Evolutionary conservation across 2,797 vertebrate species (phyloP).

Genomic region (Argentina silus): DNA sequence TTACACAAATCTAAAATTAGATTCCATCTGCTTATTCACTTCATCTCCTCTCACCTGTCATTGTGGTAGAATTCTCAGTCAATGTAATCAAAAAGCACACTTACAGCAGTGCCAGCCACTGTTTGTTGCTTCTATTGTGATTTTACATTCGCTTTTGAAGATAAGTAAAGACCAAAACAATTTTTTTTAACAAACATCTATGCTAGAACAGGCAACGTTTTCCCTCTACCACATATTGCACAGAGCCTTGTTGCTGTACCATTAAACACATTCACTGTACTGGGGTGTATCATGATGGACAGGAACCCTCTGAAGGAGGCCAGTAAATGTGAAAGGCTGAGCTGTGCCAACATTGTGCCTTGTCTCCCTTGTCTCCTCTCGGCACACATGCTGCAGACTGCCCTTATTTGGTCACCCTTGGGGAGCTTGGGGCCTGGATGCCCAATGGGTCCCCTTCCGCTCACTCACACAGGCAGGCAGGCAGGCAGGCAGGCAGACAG

Average conservation of each 20-base stretch:
- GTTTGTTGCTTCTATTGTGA: too few relatives aligned
- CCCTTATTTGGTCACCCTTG: slow-evolving; percentile 76
- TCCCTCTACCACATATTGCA: too few relatives aligned
- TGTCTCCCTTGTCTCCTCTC: slow-evolving; percentile 52
- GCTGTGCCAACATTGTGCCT: slow-evolving; percentile 67
- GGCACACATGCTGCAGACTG: slow-evolving; percentile 62
- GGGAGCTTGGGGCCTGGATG: slow-evolving; percentile 46
- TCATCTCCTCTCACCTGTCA: not conserved
- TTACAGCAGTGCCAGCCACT: too few relatives aligned
- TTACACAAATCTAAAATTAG: not conserved
- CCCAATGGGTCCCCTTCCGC: slow-evolving; percentile 24
- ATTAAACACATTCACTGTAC: slow-evolving; percentile 16
- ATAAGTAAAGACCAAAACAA: too few relatives aligned
- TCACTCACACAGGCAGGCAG: slow-evolving; percentile 53
- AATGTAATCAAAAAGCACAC: too few relatives aligned
- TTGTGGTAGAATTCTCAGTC: not conserved
- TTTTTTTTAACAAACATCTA: too few relatives aligned
- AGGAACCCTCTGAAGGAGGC: slow-evolving; percentile 62
- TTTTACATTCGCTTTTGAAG: too few relatives aligned
- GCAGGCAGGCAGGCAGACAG: slow-evolving; percentile 53
- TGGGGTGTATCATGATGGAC: slow-evolving; percentile 61
- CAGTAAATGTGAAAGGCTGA: slow-evolving; percentile 62
- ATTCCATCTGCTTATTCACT: not conserved
- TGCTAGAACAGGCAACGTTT: too few relatives aligned
- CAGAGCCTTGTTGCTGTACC: slow-evolving; percentile 21